A percentile compares a stretch with the other conserved stretches of the same genome.
These are phyloP conservation scores for Peromyscus californicus DNA, from an alignment of 2,113 vertebrate genomes.

Conservation along the genomic window DNA sequence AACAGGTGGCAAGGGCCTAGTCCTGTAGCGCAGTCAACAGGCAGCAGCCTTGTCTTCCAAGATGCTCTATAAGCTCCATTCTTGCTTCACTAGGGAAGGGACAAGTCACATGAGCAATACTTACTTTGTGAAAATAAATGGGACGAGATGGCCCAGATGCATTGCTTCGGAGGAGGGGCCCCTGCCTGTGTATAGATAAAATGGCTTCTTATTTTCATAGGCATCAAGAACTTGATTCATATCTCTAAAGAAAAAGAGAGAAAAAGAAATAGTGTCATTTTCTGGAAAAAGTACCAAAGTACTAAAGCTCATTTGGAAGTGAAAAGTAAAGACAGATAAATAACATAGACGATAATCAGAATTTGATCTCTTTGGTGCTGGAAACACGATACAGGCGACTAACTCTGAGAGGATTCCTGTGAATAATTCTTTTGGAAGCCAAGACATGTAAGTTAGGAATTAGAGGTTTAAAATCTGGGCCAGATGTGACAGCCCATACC, in stretches of 20 bases:
- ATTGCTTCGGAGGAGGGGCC: constrained; percentile 97
- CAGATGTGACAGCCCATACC: no score
- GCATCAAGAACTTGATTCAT: constrained; percentile 97
- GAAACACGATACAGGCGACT: neutral
- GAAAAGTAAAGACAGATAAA: neutral
- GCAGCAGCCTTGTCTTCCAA: neutral
- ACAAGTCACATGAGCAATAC: constrained; percentile 29
- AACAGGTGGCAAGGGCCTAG: fast-evolving
- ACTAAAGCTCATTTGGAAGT: neutral
- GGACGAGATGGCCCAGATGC: constrained; percentile 97
- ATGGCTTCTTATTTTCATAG: constrained; percentile 95
- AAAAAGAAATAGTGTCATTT: constrained; percentile 23
- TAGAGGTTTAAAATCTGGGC: neutral
- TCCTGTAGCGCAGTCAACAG: neutral
- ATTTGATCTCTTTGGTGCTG: neutral
- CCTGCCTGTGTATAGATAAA: constrained; percentile 98
- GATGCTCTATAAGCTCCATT: fast-evolving
- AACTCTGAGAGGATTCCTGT: neutral
- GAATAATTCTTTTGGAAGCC: neutral
- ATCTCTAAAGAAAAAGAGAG: constrained; percentile 89
- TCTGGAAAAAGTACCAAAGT: neutral
- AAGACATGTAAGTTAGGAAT: neutral
- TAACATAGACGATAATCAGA: fast-evolving
- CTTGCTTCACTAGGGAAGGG: neutral
- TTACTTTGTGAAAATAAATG: constrained; percentile 99